Conservation (phyloP, 2,113 vertebrate species). For the Elephantulus edwardii region DNA sequence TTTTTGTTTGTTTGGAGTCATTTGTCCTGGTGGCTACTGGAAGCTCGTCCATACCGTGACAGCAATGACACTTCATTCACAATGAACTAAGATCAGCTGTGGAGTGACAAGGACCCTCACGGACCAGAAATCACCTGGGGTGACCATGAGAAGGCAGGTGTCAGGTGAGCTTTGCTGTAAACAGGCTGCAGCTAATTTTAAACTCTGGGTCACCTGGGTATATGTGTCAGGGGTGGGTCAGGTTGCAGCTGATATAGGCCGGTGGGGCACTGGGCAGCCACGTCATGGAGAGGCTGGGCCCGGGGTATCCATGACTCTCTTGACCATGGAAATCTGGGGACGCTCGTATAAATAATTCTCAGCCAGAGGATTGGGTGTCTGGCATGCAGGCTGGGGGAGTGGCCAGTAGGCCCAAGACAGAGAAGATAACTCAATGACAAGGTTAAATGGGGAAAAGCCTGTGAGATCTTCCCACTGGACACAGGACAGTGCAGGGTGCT, state of each 20-base stretch:
- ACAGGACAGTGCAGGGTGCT: background rate
- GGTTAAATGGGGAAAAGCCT: background rate
- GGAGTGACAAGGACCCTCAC: background rate
- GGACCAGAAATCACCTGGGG: background rate
- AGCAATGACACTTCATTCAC: background rate
- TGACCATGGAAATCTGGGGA: conserved; percentile 79
- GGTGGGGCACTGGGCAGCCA: conserved; percentile 76
- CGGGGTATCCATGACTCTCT: conserved; percentile 76
- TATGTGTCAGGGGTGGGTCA: conserved; percentile 70
- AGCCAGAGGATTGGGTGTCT: conserved; percentile 77
- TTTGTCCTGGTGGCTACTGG: background rate
- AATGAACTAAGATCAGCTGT: background rate
- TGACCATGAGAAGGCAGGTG: conserved; percentile 72
- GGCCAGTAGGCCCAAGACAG: background rate
- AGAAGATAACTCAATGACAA: background rate
- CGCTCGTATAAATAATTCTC: conserved; percentile 84
- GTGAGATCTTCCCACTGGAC: background rate
- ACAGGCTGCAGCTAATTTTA: conserved; percentile 84
- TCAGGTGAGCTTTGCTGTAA: conserved; percentile 71
- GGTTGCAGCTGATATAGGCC: conserved; percentile 82
- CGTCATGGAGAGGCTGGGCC: conserved; percentile 53
- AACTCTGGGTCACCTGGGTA: conserved; percentile 81
- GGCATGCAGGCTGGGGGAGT: conserved; percentile 42
- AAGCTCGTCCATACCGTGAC: background rate
- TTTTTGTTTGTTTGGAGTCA: background rate